Evolutionary conservation across 2,797 vertebrate species (phyloP).

Genomic region (Lutjanus argentimaculatus): DNA sequence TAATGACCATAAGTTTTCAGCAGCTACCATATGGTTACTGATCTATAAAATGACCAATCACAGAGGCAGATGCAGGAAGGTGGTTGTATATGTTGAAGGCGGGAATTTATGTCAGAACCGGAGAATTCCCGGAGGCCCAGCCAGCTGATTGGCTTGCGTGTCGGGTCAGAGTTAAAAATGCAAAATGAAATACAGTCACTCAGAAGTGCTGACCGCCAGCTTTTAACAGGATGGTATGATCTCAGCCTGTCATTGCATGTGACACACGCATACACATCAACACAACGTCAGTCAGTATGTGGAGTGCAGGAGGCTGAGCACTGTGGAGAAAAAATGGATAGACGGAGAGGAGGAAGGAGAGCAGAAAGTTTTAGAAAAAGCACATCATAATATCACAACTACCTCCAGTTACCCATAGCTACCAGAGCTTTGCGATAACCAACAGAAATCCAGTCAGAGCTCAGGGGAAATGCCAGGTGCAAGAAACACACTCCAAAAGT

Average conservation of each 20-base stretch:
- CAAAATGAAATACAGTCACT: no score
- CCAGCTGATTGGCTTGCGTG: neutral
- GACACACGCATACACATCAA: no score
- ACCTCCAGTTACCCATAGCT: neutral
- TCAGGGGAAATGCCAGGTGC: no score
- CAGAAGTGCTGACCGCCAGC: no score
- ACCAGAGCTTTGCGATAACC: no score
- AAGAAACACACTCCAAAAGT: no score
- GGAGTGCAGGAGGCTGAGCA: neutral
- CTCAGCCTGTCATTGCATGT: no score
- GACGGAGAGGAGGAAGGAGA: neutral
- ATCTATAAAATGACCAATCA: neutral
- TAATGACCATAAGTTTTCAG: neutral
- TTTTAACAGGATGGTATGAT: no score
- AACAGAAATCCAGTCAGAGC: no score
- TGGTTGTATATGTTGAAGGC: neutral
- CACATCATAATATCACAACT: neutral
- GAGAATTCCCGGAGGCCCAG: neutral
- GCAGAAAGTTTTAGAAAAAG: no score
- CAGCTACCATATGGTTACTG: neutral
- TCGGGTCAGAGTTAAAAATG: neutral
- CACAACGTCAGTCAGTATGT: no score
- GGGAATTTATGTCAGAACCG: neutral
- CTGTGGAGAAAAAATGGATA: no score
- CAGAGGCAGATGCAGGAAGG: neutral